phyloP scores from a whole-genome alignment of 2,888 invertebrate species.

The Pristionchus exspectatus region DNA sequence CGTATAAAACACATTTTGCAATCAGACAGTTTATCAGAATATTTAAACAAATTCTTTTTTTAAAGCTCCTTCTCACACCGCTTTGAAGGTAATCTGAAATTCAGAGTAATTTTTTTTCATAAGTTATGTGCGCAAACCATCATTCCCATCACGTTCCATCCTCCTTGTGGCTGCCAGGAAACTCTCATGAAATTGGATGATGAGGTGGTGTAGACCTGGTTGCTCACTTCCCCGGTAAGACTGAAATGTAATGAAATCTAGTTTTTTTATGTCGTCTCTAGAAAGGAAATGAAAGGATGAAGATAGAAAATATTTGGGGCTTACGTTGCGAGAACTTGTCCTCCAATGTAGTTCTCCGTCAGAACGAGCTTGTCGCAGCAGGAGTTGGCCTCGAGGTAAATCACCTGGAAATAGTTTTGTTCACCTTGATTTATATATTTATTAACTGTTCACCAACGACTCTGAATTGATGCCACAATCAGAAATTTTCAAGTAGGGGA shows the following conservation, averaged over 20 bases:
- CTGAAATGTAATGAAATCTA: background rate
- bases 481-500: too few species aligned
- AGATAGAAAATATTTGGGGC: background rate
- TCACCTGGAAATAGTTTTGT: background rate
- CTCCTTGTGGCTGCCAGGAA: constrained; percentile 1
- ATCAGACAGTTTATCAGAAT: too few species aligned
- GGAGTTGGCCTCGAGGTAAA: background rate
- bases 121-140: background rate
- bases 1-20: too few species aligned
- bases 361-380: background rate
- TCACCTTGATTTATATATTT: background rate
- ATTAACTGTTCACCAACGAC: background rate
- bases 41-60: background rate
- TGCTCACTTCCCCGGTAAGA: background rate
- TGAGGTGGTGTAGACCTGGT: background rate
- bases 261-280: too few species aligned
- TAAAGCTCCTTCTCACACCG: background rate
- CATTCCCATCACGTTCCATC: background rate
- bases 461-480: too few species aligned
- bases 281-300: too few species aligned
- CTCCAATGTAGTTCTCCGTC: background rate
- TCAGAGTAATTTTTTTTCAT: background rate
- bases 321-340: background rate
- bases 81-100: background rate
- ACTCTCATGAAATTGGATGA: constrained; percentile 8